Conservation (phyloP, 2,797 vertebrate genomes). For the Steatocranus sp. region DNA sequence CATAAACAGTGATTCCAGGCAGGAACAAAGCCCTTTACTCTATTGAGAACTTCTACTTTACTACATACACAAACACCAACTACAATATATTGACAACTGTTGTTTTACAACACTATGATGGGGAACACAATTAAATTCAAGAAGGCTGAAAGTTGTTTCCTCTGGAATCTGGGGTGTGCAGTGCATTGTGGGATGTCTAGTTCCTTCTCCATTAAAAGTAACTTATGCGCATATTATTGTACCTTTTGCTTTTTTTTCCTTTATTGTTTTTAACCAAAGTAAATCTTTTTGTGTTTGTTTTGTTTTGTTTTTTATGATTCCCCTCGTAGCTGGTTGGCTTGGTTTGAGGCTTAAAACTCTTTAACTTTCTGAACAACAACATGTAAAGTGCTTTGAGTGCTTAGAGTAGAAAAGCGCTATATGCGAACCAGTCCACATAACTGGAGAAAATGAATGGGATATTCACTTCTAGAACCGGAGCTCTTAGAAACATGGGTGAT, state of each 20-base stretch:
- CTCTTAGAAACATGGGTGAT: neutral
- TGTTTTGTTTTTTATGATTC: neutral
- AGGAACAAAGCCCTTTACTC: neutral
- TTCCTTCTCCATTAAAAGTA: neutral
- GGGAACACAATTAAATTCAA: neutral
- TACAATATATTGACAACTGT: neutral
- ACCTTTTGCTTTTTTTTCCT: neutral
- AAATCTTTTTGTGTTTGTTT: neutral
- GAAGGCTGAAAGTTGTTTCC: neutral
- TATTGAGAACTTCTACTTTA: neutral
- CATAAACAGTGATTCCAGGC: neutral
- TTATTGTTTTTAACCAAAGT: neutral
- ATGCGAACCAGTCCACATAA: neutral
- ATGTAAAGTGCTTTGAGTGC: neutral
- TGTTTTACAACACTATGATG: neutral
- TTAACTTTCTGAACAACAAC: neutral
- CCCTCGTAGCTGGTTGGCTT: accelerated
- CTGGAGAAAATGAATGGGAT: neutral
- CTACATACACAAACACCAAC: accelerated
- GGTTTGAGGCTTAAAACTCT: neutral
- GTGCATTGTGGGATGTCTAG: neutral
- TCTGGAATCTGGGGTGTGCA: neutral
- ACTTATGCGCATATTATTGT: neutral
- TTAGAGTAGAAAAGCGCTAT: neutral
- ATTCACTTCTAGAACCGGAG: neutral